phyloP scores from a whole-genome alignment of 2,888 invertebrate species.

The Microctonus hyperodae region DNA sequence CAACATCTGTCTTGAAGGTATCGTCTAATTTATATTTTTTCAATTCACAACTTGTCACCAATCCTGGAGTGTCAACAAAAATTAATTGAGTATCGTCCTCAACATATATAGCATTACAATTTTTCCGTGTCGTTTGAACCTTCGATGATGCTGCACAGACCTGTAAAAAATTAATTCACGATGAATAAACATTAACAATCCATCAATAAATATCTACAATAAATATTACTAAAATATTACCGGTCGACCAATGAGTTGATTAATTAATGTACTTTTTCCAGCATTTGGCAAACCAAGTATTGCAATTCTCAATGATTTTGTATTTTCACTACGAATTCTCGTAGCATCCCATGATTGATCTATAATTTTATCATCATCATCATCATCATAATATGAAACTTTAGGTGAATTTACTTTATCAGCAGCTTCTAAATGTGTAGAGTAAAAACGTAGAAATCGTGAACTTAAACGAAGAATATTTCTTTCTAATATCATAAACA shows the following conservation, averaged over 20 bases:
- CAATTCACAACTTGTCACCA: conserved; percentile 75
- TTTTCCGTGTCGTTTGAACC: conserved; percentile 87
- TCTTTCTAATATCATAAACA: conserved; percentile 12
- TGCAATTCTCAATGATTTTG: conserved; percentile 62
- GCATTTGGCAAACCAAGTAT: conserved; percentile 94
- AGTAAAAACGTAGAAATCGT: conserved; percentile 6
- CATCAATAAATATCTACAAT: neutral
- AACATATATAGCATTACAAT: conserved; percentile 76
- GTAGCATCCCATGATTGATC: conserved; percentile 25
- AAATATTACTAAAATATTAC: conserved; percentile 63
- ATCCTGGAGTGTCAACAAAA: conserved; percentile 93
- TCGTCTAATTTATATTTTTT: conserved; percentile 70
- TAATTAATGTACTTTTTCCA: conserved; percentile 95
- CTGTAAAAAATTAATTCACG: conserved; percentile 64
- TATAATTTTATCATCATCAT: no score
- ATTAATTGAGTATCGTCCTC: conserved; percentile 85
- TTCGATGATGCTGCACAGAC: conserved; percentile 90
- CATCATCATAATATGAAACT: neutral
- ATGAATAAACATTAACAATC: conserved; percentile 21
- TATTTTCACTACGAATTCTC: conserved; percentile 30
- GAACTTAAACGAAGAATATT: neutral
- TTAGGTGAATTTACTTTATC: neutral
- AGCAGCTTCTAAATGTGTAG: neutral
- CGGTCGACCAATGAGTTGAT: conserved; percentile 80
- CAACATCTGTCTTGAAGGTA: conserved; percentile 69